Conservation (phyloP, 2,797 vertebrate genomes). For the Acrossocheilus fasciatus region DNA sequence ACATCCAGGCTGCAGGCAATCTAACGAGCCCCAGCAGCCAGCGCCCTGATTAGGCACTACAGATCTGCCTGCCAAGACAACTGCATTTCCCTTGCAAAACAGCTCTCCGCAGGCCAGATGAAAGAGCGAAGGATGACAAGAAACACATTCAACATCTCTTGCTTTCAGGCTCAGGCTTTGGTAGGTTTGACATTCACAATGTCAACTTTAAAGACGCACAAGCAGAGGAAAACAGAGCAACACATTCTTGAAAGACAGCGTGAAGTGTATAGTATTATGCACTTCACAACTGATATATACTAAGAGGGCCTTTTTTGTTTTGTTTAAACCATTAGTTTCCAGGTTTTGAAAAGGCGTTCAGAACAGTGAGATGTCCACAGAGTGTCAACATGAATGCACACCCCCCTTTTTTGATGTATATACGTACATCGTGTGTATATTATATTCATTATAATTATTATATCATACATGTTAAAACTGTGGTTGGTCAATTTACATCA, state of each 20-base stretch:
- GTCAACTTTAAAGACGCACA: conserved; percentile 60
- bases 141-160: conserved; percentile 70
- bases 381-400: not conserved
- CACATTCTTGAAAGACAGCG: conserved; percentile 44
- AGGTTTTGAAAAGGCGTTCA: not conserved
- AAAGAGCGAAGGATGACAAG: conserved; percentile 74
- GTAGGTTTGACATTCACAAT: conserved; percentile 70
- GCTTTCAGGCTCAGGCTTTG: conserved; percentile 68
- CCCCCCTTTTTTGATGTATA: no score
- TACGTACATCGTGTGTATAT: not conserved
- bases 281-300: not conserved
- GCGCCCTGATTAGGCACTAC: conserved; percentile 76
- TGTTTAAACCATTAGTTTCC: not conserved
- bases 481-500: not conserved
- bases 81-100: conserved; percentile 78
- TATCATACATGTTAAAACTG: not conserved
- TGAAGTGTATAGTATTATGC: not conserved
- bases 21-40: conserved; percentile 69
- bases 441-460: not conserved
- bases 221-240: conserved; percentile 39
- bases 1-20: conserved; percentile 68
- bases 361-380: conserved; percentile 1
- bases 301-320: not conserved
- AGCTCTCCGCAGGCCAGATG: conserved; percentile 72
- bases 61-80: conserved; percentile 76